Percentiles rank a stretch among this genome's conserved stretches.
Conservation (phyloP, 2,113 vertebrate genomes). For the Sinocyclocheilus maitianheensis region DNA sequence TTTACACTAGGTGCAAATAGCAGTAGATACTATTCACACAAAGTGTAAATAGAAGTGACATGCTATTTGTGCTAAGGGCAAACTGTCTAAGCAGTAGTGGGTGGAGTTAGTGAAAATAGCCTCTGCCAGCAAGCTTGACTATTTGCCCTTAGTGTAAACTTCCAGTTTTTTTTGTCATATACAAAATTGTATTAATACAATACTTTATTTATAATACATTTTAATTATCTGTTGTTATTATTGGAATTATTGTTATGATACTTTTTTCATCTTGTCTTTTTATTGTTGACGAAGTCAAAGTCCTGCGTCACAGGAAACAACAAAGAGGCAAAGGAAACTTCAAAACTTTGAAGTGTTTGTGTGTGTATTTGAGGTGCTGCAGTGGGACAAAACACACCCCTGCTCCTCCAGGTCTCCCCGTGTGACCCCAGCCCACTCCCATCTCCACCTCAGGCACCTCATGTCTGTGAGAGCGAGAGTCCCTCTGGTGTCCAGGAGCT, state of each 20-base stretch:
- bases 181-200: neutral
- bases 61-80: constrained; percentile 4
- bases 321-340: neutral
- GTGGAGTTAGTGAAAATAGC: constrained; percentile 1
- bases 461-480: neutral
- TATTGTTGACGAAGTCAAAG: neutral
- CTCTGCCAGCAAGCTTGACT: neutral
- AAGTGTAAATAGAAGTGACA: constrained; percentile 6
- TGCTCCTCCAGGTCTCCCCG: constrained; percentile 26
- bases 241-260: neutral
- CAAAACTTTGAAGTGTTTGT: constrained; percentile 3
- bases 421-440: constrained; percentile 28
- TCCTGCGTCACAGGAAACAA: neutral
- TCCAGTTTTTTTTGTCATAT: neutral
- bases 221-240: neutral
- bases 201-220: too few species aligned
- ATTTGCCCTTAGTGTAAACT: neutral
- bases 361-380: neutral
- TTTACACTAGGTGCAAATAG: constrained; percentile 4
- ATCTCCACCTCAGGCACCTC: neutral
- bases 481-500: constrained; percentile 27
- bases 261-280: neutral
- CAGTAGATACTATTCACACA: neutral
- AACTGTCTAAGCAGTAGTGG: neutral
- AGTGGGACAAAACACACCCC: constrained; percentile 10